Percentiles rank a stretch among this genome's conserved stretches.
phyloP scores from a whole-genome alignment of 2,888 invertebrate genomes.

The Mesorhabditis belari region DNA sequence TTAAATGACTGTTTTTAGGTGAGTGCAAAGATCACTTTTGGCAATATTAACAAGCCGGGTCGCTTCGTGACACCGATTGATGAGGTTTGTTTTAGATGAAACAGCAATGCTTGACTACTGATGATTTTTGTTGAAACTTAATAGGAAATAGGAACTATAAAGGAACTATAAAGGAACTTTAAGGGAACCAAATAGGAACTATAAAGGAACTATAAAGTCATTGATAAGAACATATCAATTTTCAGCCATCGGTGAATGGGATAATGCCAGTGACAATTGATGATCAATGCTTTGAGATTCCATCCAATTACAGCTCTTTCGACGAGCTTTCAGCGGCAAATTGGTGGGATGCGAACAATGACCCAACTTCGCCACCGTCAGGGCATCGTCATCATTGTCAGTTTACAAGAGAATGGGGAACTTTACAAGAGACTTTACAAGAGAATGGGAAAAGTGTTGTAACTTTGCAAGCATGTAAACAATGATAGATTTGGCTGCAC shows the following conservation, averaged over 20 bases:
- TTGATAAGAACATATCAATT: background rate
- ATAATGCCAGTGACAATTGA: conserved; percentile 10
- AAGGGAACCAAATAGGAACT: background rate
- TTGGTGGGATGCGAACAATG: conserved; percentile 3
- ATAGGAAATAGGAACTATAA: conserved; percentile 8
- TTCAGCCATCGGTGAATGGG: background rate
- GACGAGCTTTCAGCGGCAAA: conserved; percentile 14
- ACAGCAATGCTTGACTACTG: background rate
- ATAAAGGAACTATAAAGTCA: background rate
- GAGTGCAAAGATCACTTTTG: conserved; percentile 35
- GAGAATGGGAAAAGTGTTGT: no score
- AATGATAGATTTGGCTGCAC: no score
- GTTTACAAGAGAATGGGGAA: background rate
- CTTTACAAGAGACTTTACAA: background rate
- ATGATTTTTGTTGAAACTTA: conserved; percentile 2
- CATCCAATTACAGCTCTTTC: conserved; percentile 16
- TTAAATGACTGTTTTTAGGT: background rate
- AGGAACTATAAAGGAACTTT: background rate
- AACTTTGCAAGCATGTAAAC: no score
- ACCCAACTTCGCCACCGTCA: background rate
- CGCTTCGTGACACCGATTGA: conserved; percentile 22
- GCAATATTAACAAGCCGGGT: conserved; percentile 36
- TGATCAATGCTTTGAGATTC: conserved; percentile 22
- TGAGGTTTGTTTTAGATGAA: conserved; percentile 3
- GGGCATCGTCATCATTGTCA: conserved; percentile 5